phyloP scores from a whole-genome alignment of 1,140 invertebrate genomes.

The Aricia agestis region DNA sequence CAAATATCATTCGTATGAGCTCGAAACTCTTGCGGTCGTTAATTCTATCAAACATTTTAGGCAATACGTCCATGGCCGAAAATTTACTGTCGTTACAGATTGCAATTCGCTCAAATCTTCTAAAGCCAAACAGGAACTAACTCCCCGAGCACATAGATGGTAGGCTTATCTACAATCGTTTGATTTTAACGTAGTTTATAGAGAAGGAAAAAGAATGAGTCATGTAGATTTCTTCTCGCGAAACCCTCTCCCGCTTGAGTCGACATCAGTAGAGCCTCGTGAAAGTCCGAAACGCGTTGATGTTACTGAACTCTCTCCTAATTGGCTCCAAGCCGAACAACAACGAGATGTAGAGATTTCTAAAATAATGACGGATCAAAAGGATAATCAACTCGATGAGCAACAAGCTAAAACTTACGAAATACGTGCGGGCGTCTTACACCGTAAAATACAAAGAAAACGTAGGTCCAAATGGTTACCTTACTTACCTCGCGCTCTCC shows the following conservation, averaged over 20 bases:
- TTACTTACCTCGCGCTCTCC: slow-evolving; percentile 19
- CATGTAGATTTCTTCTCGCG: slow-evolving; percentile 19
- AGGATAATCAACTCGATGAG: slow-evolving; percentile 11
- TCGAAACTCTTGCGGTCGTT: slow-evolving; percentile 47
- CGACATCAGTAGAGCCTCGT: not conserved
- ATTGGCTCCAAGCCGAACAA: slow-evolving; percentile 18
- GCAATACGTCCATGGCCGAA: slow-evolving; percentile 44
- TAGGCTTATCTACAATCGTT: slow-evolving; percentile 28
- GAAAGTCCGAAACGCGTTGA: slow-evolving; percentile 12
- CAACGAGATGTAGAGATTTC: slow-evolving; percentile 20
- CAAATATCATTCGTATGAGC: slow-evolving; percentile 46
- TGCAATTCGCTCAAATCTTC: slow-evolving; percentile 33
- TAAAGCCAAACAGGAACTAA: slow-evolving; percentile 32
- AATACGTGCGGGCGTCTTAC: slow-evolving; percentile 17
- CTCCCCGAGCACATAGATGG: slow-evolving; percentile 47
- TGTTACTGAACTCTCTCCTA: slow-evolving; percentile 18
- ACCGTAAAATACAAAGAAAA: slow-evolving; percentile 23
- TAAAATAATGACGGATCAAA: slow-evolving; percentile 17
- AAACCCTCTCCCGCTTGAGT: not conserved
- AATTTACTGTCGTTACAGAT: slow-evolving; percentile 43
- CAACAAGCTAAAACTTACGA: slow-evolving; percentile 17
- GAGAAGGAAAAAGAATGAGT: slow-evolving; percentile 6
- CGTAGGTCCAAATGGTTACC: slow-evolving; percentile 22
- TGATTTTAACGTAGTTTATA: slow-evolving; percentile 19
- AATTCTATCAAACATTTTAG: slow-evolving; percentile 47